Conservation (phyloP, 2,797 vertebrate species). For the Anguilla pacifica region DNA sequence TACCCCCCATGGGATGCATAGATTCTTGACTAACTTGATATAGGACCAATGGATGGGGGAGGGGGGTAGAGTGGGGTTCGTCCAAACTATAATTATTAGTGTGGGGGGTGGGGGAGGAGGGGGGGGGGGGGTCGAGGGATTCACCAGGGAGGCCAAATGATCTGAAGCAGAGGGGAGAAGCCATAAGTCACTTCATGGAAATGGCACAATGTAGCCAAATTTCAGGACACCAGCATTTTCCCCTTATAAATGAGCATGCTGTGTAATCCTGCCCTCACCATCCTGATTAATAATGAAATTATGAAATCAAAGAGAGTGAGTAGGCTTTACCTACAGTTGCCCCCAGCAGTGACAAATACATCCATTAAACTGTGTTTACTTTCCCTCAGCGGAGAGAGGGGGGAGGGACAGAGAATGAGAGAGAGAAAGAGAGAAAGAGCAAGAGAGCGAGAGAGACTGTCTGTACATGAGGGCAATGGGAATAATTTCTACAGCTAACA, state of each 20-base stretch:
- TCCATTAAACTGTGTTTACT: constrained; percentile 3
- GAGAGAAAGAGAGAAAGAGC: background rate
- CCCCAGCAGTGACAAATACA: background rate
- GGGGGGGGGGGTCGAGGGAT: background rate
- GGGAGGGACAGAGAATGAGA: background rate
- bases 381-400: background rate
- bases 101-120: background rate
- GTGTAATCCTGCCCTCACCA: background rate
- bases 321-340: background rate
- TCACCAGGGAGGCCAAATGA: background rate
- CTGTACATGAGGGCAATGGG: background rate
- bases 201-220: constrained; percentile 2
- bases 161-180: background rate
- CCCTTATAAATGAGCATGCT: constrained; percentile 3
- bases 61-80: background rate
- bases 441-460: background rate
- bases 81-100: background rate
- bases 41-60: background rate
- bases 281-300: constrained; percentile 11
- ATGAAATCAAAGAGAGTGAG: background rate
- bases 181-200: constrained; percentile 8
- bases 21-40: background rate
- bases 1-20: background rate
- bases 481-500: background rate
- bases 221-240: constrained; percentile 17